phyloP scores from a whole-genome alignment of 2,113 vertebrate genomes.

The Seriola aureovittata region DNA sequence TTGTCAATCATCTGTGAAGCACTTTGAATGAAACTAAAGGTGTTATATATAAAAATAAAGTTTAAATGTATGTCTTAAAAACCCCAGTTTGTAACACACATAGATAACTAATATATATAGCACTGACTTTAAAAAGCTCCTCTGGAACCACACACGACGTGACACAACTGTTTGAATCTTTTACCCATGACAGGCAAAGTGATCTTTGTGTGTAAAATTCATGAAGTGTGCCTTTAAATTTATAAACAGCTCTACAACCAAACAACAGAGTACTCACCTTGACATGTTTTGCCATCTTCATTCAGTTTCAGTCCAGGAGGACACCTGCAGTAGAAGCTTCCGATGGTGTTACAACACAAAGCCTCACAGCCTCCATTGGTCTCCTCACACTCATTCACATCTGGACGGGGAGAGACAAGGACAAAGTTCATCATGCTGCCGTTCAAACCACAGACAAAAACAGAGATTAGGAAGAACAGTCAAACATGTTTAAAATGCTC shows the following conservation, averaged over 20 bases:
- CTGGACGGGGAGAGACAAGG: constrained; percentile 70
- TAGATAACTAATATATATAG: not conserved
- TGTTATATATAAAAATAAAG: not conserved
- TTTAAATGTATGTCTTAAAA: not conserved
- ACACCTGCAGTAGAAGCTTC: constrained; percentile 89
- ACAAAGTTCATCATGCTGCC: constrained; percentile 10
- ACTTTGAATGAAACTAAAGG: not conserved
- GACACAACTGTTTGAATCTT: not conserved
- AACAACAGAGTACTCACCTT: constrained; percentile 78
- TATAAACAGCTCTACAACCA: not conserved
- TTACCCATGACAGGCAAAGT: not conserved
- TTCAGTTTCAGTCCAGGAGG: constrained; percentile 79
- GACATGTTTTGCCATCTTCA: constrained; percentile 83
- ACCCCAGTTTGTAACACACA: not conserved
- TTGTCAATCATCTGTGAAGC: not conserved
- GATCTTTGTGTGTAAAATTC: not conserved
- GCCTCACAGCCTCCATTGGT: constrained; percentile 85
- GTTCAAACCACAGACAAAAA: constrained; percentile 2
- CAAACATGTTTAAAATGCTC: constrained; percentile 5
- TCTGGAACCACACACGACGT: too few species aligned
- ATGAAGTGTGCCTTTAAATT: not conserved
- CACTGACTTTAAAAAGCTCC: not conserved
- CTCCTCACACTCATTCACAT: constrained; percentile 85
- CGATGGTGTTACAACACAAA: constrained; percentile 86
- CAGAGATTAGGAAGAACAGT: not conserved